Evolutionary conservation across 1,140 invertebrate species (phyloP).

Genomic region (Xylocopa sonorina): DNA sequence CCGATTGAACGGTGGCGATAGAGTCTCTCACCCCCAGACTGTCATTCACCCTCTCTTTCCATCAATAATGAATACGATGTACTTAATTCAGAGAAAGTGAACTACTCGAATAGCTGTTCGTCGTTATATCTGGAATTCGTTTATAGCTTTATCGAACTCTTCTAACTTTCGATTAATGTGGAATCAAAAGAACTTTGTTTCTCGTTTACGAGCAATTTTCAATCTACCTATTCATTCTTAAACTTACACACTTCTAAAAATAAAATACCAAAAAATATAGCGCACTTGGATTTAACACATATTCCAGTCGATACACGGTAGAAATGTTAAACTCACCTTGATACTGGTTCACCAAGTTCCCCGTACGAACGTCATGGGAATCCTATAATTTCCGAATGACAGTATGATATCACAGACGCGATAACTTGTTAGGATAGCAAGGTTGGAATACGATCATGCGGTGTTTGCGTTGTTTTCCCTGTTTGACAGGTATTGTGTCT

Average conservation of each 20-base stretch:
- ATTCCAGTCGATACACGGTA: too few relatives aligned
- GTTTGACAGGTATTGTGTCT: conserved; percentile 24
- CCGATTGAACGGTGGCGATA: background rate
- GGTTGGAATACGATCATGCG: conserved; percentile 7
- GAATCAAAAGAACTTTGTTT: background rate
- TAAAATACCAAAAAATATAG: too few relatives aligned
- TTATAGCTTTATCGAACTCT: background rate
- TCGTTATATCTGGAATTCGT: background rate
- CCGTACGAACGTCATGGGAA: too few relatives aligned
- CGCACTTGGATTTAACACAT: too few relatives aligned
- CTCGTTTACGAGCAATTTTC: background rate
- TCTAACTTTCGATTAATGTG: background rate
- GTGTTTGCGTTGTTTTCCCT: background rate
- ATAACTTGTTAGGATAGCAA: background rate
- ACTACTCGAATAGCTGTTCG: background rate
- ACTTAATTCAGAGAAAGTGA: background rate
- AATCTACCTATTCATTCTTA: too few relatives aligned
- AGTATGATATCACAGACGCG: too few relatives aligned
- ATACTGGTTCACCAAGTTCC: too few relatives aligned
- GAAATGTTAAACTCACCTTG: too few relatives aligned
- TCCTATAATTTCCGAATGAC: background rate
- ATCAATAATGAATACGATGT: conserved; percentile 25
- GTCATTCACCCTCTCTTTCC: background rate
- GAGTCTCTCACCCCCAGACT: background rate
- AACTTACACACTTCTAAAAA: too few relatives aligned